Evolutionary conservation across 2,888 invertebrate species (phyloP).

Genomic region (Aleiodes testaceus): DNA sequence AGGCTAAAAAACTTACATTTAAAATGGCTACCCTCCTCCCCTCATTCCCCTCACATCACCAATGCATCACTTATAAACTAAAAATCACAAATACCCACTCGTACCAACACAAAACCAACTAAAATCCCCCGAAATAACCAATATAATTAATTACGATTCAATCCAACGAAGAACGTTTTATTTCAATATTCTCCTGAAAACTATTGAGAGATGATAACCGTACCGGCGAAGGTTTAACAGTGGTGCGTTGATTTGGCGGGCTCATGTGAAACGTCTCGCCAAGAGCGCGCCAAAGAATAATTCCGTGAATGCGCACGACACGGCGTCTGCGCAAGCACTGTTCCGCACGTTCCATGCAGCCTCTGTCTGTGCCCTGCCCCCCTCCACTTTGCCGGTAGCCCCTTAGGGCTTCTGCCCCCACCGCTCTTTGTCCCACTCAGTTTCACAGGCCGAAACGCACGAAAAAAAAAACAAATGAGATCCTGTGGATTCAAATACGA

Average conservation of each 20-base stretch:
- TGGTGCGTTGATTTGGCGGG: conserved; percentile 60
- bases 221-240: conserved; percentile 64
- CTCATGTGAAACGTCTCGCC: conserved; percentile 54
- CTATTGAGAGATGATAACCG: conserved; percentile 51
- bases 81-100: too few relatives aligned
- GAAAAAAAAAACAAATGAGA: conserved; percentile 5
- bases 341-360: conserved; percentile 51
- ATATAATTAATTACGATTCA: too few relatives aligned
- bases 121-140: too few relatives aligned
- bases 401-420: too few relatives aligned
- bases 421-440: conserved; percentile 35
- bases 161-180: neutral
- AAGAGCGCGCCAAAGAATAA: conserved; percentile 51
- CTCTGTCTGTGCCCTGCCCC: conserved; percentile 40
- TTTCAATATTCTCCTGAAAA: neutral
- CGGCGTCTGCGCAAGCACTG: conserved; percentile 70
- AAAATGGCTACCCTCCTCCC: too few relatives aligned
- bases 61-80: too few relatives aligned
- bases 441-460: conserved; percentile 13
- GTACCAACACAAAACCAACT: too few relatives aligned
- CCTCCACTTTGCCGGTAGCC: too few relatives aligned
- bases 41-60: too few relatives aligned
- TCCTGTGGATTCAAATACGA: conserved; percentile 18
- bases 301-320: conserved; percentile 63
- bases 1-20: too few relatives aligned